phyloP scores from a whole-genome alignment of 2,888 invertebrate genomes.

The Caenorhabditis auriculariae region DNA sequence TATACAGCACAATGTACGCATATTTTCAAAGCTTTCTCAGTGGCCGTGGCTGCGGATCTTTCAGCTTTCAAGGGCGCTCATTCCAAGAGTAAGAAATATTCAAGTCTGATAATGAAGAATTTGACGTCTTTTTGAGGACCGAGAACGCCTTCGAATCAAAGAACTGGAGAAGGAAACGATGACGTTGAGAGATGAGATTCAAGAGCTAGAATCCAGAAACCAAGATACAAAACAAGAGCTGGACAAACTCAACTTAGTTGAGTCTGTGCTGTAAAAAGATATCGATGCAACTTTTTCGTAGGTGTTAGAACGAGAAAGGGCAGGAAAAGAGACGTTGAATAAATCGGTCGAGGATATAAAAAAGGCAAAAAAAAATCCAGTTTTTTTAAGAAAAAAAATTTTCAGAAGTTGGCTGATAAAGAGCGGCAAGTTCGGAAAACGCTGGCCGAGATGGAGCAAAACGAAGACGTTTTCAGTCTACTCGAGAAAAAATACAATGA shows the following conservation, averaged over 20 bases:
- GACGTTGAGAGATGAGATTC: constrained; percentile 13
- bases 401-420: constrained; percentile 21
- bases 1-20: constrained; percentile 52
- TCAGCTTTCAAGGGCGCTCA: constrained; percentile 42
- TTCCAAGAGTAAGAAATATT: constrained; percentile 33
- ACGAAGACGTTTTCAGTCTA: constrained; percentile 54
- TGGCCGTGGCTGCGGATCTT: constrained; percentile 57
- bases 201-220: constrained; percentile 12
- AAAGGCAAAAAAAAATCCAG: too few species aligned
- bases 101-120: constrained; percentile 3
- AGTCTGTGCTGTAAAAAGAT: not conserved
- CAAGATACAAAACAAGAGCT: constrained; percentile 17
- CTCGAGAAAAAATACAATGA: constrained; percentile 57
- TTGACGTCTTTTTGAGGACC: constrained; percentile 8
- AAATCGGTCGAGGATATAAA: too few species aligned
- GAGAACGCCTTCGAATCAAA: constrained; percentile 25
- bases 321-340: too few species aligned
- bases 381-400: not conserved
- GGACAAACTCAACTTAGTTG: too few species aligned
- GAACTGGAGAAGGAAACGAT: constrained; percentile 22
- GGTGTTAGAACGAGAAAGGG: not conserved
- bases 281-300: not conserved
- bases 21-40: constrained; percentile 33
- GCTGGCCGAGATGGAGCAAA: constrained; percentile 49
- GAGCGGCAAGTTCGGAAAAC: constrained; percentile 35